phyloP scores from a whole-genome alignment of 2,888 invertebrate species.

The Leistus spinibarbis region DNA sequence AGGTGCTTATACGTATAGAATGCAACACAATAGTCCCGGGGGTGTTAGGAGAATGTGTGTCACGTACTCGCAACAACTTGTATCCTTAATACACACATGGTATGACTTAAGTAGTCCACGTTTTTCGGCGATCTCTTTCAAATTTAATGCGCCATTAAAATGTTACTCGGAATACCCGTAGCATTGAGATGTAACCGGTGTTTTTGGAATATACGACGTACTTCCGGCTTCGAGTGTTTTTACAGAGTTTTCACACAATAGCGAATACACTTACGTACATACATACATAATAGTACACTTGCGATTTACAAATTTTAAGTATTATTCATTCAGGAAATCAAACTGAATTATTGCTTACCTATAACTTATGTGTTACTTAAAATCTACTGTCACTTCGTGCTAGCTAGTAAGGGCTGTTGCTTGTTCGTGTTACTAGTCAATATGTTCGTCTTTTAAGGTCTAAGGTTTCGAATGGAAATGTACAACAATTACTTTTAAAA shows the following conservation, averaged over 20 bases:
- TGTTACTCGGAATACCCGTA: background rate
- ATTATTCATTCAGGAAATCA: too few species aligned
- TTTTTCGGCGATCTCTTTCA: background rate
- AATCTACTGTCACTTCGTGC: too few species aligned
- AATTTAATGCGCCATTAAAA: background rate
- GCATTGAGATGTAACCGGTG: background rate
- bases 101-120: background rate
- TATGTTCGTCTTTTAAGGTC: too few species aligned
- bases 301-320: background rate
- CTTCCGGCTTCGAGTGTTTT: background rate
- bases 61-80: background rate
- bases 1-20: background rate
- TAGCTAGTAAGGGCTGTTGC: too few species aligned
- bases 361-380: too few species aligned
- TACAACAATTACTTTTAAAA: too few species aligned
- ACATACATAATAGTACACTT: background rate
- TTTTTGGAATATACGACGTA: background rate
- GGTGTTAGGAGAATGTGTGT: background rate
- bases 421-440: too few species aligned
- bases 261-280: background rate
- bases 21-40: background rate
- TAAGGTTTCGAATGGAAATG: too few species aligned
- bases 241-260: background rate
- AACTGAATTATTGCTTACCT: too few species aligned
- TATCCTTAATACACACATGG: background rate